A percentile compares a stretch with the other conserved stretches of the same genome.
Evolutionary conservation across 2,113 vertebrate genomes (phyloP).

Genomic region (Eonycteris spelaea): DNA sequence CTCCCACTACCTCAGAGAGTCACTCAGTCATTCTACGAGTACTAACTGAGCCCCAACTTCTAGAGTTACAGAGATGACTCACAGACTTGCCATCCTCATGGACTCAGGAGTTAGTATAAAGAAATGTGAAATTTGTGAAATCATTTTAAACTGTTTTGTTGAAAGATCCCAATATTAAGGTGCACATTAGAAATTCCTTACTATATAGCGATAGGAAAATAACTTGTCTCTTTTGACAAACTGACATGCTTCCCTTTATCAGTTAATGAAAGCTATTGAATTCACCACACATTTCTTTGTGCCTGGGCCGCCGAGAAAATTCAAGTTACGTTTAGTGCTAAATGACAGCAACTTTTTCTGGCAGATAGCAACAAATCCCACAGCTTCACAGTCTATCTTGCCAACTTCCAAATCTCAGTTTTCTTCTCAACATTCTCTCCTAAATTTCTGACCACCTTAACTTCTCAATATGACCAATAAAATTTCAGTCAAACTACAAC

Average conservation of each 20-base stretch:
- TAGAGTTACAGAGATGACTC: neutral
- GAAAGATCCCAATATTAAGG: neutral
- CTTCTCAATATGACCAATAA: neutral
- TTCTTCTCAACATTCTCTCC: neutral
- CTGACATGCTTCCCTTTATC: neutral
- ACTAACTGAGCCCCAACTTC: neutral
- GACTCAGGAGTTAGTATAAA: neutral
- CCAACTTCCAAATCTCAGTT: neutral
- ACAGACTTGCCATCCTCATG: neutral
- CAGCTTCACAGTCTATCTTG: neutral
- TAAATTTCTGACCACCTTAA: neutral
- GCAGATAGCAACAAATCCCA: neutral
- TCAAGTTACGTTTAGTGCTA: neutral
- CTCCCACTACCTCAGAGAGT: neutral
- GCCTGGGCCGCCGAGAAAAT: neutral
- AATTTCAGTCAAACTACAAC: neutral
- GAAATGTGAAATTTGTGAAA: neutral
- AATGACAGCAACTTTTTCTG: neutral
- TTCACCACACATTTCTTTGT: neutral
- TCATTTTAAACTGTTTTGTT: neutral
- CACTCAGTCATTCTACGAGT: neutral
- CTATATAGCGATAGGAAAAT: neutral
- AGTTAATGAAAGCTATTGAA: neutral
- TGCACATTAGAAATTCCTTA: neutral
- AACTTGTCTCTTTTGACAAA: slow-evolving; percentile 34